phyloP scores from a whole-genome alignment of 2,888 invertebrate genomes.

The Aphodius granarius region DNA sequence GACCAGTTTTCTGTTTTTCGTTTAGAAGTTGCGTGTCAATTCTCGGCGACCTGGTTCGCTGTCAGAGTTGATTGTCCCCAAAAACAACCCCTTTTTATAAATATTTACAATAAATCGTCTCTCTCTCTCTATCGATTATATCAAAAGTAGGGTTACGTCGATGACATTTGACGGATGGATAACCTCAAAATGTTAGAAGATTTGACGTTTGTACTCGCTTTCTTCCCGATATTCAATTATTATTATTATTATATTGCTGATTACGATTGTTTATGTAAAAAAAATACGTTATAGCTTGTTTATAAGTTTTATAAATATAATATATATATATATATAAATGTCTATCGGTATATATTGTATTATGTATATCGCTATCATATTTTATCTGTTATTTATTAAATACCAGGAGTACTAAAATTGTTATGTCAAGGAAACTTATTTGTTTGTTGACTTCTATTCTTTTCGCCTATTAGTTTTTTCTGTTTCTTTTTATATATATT shows the following conservation, averaged over 20 bases:
- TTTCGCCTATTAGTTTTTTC: not conserved
- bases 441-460: not conserved
- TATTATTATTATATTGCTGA: not conserved
- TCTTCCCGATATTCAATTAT: not conserved
- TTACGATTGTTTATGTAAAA: not conserved
- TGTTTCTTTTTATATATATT: not conserved
- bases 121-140: not conserved
- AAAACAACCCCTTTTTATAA: not conserved
- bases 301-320: not conserved
- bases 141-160: not conserved
- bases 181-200: not conserved
- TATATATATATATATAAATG: not conserved
- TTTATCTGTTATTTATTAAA: not conserved
- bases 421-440: not conserved
- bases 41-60: not conserved
- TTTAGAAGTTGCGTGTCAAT: not conserved
- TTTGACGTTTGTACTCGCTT: not conserved
- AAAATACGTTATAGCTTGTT: not conserved
- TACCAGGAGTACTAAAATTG: not conserved
- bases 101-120: not conserved
- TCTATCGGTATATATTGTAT: not conserved
- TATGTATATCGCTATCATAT: not conserved
- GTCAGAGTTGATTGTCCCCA: not conserved
- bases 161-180: not conserved
- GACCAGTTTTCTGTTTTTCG: not conserved